These are phyloP conservation scores for Lates calcarifer DNA, from an alignment of 2,113 vertebrate species.

Conservation along the genomic window DNA sequence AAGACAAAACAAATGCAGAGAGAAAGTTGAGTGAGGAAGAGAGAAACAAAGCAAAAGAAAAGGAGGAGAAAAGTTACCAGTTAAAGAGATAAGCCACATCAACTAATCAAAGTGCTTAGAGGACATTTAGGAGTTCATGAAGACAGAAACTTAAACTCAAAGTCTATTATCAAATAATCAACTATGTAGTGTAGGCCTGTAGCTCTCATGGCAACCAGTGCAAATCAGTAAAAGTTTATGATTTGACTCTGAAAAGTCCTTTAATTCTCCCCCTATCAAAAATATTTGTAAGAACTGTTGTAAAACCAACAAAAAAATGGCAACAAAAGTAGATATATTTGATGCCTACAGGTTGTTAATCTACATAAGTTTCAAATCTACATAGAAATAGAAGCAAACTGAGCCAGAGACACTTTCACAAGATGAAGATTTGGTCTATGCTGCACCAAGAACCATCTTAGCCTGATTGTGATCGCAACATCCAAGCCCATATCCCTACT, in stretches of 20 bases:
- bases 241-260: not conserved
- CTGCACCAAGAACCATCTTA: not conserved
- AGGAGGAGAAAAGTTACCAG: conserved; percentile 2
- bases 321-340: too few species aligned
- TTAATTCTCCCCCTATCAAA: not conserved
- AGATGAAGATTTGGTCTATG: not conserved
- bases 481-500: conserved; percentile 7
- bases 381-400: too few species aligned
- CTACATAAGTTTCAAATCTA: too few species aligned
- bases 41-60: conserved; percentile 2
- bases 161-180: not conserved
- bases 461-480: not conserved
- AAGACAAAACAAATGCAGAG: conserved; percentile 25
- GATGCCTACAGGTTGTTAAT: too few species aligned
- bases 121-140: conserved; percentile 36
- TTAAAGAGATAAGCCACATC: conserved; percentile 31
- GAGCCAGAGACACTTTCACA: too few species aligned
- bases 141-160: not conserved
- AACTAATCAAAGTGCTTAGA: conserved; percentile 32
- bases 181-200: too few species aligned
- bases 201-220: too few species aligned
- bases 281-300: not conserved
- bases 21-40: conserved; percentile 13
- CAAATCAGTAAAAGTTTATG: not conserved
- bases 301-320: too few species aligned